Percentiles rank a stretch among this genome's conserved stretches.
These are phyloP conservation scores for Anoplophora glabripennis DNA, from an alignment of 1,140 invertebrate genomes.

Conservation along the genomic window DNA sequence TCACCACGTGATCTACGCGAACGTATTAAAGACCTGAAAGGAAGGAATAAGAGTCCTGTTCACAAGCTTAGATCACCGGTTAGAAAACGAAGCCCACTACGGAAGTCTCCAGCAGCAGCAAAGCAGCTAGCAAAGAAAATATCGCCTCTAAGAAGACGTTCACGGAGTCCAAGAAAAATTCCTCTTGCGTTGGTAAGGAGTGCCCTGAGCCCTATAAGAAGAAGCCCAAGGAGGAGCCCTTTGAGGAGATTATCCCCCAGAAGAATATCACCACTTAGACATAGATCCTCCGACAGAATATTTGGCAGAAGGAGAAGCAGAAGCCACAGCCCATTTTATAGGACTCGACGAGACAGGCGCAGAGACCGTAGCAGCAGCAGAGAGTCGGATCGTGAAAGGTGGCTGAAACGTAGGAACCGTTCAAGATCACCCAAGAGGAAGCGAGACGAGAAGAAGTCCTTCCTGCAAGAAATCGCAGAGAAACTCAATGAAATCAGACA, in stretches of 20 bases:
- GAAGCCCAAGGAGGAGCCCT: conserved; percentile 6
- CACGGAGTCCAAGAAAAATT: neutral
- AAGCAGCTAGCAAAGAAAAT: neutral
- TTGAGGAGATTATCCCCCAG: conserved; percentile 11
- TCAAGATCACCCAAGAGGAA: conserved; percentile 19
- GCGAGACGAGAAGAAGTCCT: conserved; percentile 34
- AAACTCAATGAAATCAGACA: conserved; percentile 38
- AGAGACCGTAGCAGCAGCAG: neutral
- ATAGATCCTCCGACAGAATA: neutral
- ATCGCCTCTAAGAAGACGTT: neutral
- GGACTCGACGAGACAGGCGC: conserved; percentile 6
- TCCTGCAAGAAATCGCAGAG: conserved; percentile 40
- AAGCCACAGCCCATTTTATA: conserved; percentile 12
- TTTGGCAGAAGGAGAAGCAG: conserved; percentile 18
- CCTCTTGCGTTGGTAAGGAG: neutral
- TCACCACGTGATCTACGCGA: conserved; percentile 7
- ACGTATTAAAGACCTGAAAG: neutral
- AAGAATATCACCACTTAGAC: conserved; percentile 5
- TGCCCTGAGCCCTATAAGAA: conserved; percentile 1
- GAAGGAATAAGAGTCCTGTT: neutral
- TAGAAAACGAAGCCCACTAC: neutral
- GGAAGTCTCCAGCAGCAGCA: neutral
- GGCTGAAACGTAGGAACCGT: conserved; percentile 14
- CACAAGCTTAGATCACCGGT: neutral
- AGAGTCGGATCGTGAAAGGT: conserved; percentile 16